Conservation (phyloP, 1,140 invertebrate species). For the Drosophila mauritiana region DNA sequence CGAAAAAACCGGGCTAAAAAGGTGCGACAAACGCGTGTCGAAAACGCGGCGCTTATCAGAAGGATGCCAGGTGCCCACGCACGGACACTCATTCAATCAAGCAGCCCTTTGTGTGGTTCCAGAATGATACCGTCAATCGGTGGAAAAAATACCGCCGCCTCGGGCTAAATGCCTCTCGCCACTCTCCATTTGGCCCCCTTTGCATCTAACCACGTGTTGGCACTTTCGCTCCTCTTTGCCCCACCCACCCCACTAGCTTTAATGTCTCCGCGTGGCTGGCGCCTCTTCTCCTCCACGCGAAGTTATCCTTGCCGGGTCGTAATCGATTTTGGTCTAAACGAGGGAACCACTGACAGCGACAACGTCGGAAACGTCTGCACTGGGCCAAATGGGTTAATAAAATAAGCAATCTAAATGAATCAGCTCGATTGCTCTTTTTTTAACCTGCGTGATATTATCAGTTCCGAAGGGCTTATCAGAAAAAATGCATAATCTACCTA, state of each 20-base stretch:
- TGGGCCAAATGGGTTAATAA: not conserved
- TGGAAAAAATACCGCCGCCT: conserved; percentile 45
- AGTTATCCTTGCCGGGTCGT: conserved; percentile 32
- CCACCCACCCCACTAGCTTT: conserved; percentile 11
- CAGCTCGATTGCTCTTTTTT: not conserved
- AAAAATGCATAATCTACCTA: no score
- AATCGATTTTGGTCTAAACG: conserved; percentile 72
- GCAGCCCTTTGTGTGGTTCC: conserved; percentile 37
- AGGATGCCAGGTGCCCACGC: conserved; percentile 20
- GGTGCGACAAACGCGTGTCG: conserved; percentile 20
- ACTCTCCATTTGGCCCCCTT: not conserved
- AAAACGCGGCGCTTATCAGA: conserved; percentile 44
- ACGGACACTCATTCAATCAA: conserved; percentile 63
- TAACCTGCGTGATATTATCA: no score
- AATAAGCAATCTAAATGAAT: not conserved
- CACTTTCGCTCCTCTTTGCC: conserved; percentile 33
- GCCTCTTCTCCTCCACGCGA: not conserved
- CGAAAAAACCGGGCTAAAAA: not conserved
- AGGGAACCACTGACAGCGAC: conserved; percentile 40
- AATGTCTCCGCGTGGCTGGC: conserved; percentile 18
- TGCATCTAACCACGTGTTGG: conserved; percentile 66
- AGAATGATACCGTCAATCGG: conserved; percentile 48
- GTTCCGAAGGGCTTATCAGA: no score
- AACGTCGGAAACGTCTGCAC: conserved; percentile 26
- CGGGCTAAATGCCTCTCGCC: conserved; percentile 20